Evolutionary conservation across 1,140 invertebrate species (phyloP), one percentile per base, ranked within the genome.

Genomic region (Carposina sasakii): DNA sequence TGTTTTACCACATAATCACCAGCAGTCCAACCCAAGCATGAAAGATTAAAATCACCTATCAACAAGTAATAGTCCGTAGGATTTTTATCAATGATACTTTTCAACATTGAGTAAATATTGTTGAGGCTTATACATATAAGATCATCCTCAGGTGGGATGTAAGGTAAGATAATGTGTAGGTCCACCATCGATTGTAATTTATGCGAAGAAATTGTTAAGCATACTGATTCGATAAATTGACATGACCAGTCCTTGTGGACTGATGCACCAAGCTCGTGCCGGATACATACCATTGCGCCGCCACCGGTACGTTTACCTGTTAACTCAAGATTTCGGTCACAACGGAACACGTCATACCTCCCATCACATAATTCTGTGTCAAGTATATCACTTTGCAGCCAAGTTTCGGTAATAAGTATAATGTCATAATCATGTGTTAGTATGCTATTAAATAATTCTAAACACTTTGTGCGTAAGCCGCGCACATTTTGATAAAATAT

Each of bases 401-500:
- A 34, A 1, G 33, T 13, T 15, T 34, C 33, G 2, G 33, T 34
- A 8, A 34, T 34, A 40, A 9, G 22, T 9, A 40, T 5, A 9
- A 40, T 9, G 8, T 20, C 5, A 40, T 40, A 20, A 10, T 21
- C 13, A 20, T 9, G 12, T 4, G 16, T 21, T 21, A 40, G n/a
- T 2, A 40, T 40, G 22, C 13, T 40, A 23, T 40, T 40, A 3
- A 12, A 40, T 12, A 40, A 40, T 20, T 10, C 5, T 40, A 15
- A 10, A 6, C 8, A 20, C 10, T 40, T 40, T 8, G 37, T 40
- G 4, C 37, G 1, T 10, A 40, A 21, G 17, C 37, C 37, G 13
- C 37, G 37, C 4, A 40, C 37, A 12, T 40, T 40, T 40, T 40
- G 37, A 16, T 40, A 20, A 3, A 21, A 40, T 9, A 40, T 23